Percentiles rank a stretch among this genome's conserved stretches.
Evolutionary conservation across 2,113 vertebrate genomes (phyloP).

Genomic region (Rattus norvegicus): DNA sequence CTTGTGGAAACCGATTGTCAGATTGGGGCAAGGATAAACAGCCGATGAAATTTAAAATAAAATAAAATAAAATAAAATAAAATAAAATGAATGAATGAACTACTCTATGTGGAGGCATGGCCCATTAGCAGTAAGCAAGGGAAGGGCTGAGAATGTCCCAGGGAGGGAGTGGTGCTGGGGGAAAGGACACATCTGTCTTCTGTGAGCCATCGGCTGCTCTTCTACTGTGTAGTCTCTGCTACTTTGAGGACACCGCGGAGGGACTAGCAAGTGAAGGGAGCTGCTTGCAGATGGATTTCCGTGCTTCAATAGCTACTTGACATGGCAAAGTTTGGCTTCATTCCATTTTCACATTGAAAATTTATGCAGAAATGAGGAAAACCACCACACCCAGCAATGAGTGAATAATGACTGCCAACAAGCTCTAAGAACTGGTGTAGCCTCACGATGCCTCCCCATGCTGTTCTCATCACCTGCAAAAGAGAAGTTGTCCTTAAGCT

Average conservation of each 20-base stretch:
- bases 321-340: constrained; percentile 61
- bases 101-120: constrained; percentile 58
- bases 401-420: constrained; percentile 81
- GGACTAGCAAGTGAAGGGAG: not conserved
- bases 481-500: constrained; percentile 82
- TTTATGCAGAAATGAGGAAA: constrained; percentile 72
- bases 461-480: constrained; percentile 54
- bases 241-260: constrained; percentile 30
- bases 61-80: not conserved
- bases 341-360: constrained; percentile 72
- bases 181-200: constrained; percentile 26
- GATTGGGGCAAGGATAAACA: constrained; percentile 34
- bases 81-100: constrained; percentile 54
- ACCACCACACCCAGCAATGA: constrained; percentile 76
- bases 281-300: constrained; percentile 67
- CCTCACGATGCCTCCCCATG: constrained; percentile 46
- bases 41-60: constrained; percentile 31
- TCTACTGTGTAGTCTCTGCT: not conserved
- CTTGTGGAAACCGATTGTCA: constrained; percentile 43
- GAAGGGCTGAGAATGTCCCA: not conserved
- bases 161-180: not conserved
- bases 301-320: constrained; percentile 58
- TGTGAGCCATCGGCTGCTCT: constrained; percentile 47
- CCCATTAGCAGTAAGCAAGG: constrained; percentile 69
- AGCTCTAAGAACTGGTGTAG: constrained; percentile 56